Conservation (phyloP, 2,797 vertebrate species). For the Amphiprion clarkii region DNA sequence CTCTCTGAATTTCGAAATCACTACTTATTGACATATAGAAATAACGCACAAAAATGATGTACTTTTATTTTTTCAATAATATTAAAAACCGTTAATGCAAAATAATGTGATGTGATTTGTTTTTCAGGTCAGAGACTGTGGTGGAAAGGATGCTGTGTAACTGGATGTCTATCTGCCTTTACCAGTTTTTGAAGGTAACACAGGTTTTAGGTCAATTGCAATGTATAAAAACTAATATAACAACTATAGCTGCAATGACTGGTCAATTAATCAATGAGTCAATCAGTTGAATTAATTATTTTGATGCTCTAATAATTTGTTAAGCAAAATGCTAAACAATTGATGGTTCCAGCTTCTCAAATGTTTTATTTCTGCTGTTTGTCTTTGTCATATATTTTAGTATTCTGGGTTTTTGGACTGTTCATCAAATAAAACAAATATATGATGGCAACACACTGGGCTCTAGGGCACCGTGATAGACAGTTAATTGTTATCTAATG, state of each 20-base stretch:
- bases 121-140: conserved; percentile 94
- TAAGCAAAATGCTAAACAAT: too few relatives aligned
- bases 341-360: too few relatives aligned
- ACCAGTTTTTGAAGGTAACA: conserved; percentile 96
- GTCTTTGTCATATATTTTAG: background rate
- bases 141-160: conserved; percentile 99
- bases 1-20: background rate
- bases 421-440: too few relatives aligned
- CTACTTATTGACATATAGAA: background rate
- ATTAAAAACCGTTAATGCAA: background rate
- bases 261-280: background rate
- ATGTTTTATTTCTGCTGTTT: background rate
- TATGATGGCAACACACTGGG: too few relatives aligned
- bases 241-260: background rate
- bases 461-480: background rate
- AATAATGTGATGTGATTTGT: conserved; percentile 26
- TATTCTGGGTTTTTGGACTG: background rate
- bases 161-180: conserved; percentile 99
- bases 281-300: too few relatives aligned
- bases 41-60: background rate
- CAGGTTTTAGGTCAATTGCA: background rate
- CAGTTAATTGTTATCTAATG: background rate
- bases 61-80: too few relatives aligned
- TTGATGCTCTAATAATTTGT: too few relatives aligned
- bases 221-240: conserved; percentile 4